A percentile compares a stretch with the other conserved stretches of the same genome.
Conservation (phyloP, 1,140 invertebrate genomes). For the Lepidostoma basale region DNA sequence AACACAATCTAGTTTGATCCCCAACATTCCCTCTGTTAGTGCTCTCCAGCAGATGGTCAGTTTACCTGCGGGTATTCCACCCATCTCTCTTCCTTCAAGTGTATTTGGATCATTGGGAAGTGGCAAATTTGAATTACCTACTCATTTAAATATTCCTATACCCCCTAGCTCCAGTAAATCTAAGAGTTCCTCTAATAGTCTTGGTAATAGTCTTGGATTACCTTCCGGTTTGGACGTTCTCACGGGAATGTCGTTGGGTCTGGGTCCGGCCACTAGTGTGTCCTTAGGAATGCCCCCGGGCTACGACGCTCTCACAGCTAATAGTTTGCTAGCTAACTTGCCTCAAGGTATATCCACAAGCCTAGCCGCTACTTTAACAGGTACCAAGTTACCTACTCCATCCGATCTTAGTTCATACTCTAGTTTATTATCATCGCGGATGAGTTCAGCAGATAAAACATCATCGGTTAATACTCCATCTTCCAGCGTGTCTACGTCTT, state of each 20-base stretch:
- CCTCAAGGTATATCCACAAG: constrained; percentile 55
- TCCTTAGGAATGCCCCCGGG: constrained; percentile 52
- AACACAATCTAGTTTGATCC: constrained; percentile 54
- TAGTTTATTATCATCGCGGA: constrained; percentile 53
- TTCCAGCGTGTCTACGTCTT: constrained; percentile 41
- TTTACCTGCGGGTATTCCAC: constrained; percentile 56
- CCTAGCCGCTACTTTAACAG: constrained; percentile 53
- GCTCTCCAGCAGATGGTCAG: constrained; percentile 60
- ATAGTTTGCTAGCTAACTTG: constrained; percentile 56
- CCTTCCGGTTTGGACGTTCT: constrained; percentile 60
- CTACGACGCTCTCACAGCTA: constrained; percentile 54
- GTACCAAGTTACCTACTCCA: constrained; percentile 55
- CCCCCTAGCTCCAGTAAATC: constrained; percentile 56
- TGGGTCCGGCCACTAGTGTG: constrained; percentile 53
- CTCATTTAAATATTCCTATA: constrained; percentile 57
- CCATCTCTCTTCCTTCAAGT: constrained; percentile 55
- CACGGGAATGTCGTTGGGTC: constrained; percentile 59
- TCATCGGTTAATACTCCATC: constrained; percentile 45
- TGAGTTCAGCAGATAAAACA: constrained; percentile 52
- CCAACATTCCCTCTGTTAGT: constrained; percentile 59
- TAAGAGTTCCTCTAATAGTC: constrained; percentile 52
- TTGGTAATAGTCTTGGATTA: constrained; percentile 48
- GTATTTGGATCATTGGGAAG: constrained; percentile 55
- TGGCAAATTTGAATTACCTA: constrained; percentile 57
- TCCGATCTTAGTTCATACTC: constrained; percentile 52